phyloP scores from a whole-genome alignment of 1,140 invertebrate species.

The Pseudobourletiella spinata region DNA sequence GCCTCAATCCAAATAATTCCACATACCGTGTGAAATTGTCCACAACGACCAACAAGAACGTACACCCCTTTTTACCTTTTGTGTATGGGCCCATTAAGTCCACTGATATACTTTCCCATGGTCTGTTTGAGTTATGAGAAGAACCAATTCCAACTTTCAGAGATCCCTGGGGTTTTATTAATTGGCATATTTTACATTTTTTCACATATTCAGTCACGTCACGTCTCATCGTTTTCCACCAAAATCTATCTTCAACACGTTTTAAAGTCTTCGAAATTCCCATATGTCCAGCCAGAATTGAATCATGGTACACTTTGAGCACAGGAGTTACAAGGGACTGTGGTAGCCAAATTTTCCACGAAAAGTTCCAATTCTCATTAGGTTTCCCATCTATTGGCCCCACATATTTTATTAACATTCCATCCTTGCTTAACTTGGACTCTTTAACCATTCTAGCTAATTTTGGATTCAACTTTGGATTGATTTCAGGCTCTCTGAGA shows the following conservation, averaged over 20 bases:
- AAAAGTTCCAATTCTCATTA: no score
- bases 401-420: no score
- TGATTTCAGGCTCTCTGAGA: no score
- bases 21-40: constrained; percentile 32
- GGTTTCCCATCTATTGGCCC: no score
- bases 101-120: constrained; percentile 28
- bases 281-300: constrained; percentile 2
- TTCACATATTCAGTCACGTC: constrained; percentile 27
- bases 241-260: constrained; percentile 8
- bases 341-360: no score
- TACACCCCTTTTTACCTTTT: constrained; percentile 6
- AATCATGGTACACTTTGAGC: no score
- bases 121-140: not conserved
- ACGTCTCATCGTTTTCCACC: constrained; percentile 37
- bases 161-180: not conserved
- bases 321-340: no score
- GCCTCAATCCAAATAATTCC: constrained; percentile 23
- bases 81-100: constrained; percentile 34
- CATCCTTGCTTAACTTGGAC: no score
- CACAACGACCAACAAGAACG: constrained; percentile 24
- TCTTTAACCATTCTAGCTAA: no score
- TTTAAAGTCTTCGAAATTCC: constrained; percentile 11
- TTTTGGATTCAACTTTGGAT: no score
- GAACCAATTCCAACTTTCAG: not conserved
- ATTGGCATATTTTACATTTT: not conserved